Evolutionary conservation across 2,113 vertebrate species (phyloP), one percentile per base, ranked within the genome.

Genomic region (Speoplatyrhinus poulsoni): DNA sequence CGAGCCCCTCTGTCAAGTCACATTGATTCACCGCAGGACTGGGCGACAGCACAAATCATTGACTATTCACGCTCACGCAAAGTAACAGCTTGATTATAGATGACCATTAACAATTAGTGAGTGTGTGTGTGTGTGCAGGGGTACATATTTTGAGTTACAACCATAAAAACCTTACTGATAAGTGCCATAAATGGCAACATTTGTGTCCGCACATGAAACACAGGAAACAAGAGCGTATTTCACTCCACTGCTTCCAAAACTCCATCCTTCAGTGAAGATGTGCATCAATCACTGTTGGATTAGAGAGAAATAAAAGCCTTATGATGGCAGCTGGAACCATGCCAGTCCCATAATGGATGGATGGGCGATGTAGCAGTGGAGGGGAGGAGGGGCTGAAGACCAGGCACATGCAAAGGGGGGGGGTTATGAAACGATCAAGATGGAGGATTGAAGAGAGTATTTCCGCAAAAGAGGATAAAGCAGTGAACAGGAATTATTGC

Each of bases 1-100:
- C 82, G 87, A 89, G 82, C 85, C 83, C 79, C 83, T 87, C 79
- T 50, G 76, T 88, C 86, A 85, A 72, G 75, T 86, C 79, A 3
- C 71, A 84, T 85, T 81, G 83, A 88, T 85, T 87, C 77, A 77
- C 58, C 62, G 62, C 69, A 19, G 66, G 65, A 77, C 65, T 46
- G 1, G 12, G 41, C 65, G 85, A 90, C 85, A 82, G 55, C 55
- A 79, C 70, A 74, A 67, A 82, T 86, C 85, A 90, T 88, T 81
- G 69, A 77, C 69, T 73, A 73, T 85, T 85, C 81, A 84, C 80
- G 74, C 81, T 77, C 54, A 9, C 9, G 12, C 77, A 67, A 79
- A 81, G 79, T 72, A 80, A 73, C 60, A 9, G 17, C 46, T 65
- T 58, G 58, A 82, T 79, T 82, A 82, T 74, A 70, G 69, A 80